Conservation (phyloP, 1,140 invertebrate species). For the Bombus balteatus region DNA sequence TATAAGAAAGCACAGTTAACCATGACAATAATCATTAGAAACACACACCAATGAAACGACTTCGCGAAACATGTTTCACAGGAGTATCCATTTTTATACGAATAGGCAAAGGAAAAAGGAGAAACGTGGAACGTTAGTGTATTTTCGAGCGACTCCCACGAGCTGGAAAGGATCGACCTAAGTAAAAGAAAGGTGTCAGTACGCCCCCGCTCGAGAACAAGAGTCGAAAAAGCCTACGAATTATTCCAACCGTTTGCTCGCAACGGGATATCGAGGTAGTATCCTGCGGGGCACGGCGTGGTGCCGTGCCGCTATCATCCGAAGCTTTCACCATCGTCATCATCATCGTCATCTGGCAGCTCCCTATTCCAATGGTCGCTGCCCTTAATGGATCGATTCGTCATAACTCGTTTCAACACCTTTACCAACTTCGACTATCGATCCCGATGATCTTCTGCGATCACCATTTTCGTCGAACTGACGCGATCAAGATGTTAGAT, state of each 20-base stretch:
- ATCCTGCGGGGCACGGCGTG: conserved; percentile 73
- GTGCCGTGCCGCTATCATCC: conserved; percentile 68
- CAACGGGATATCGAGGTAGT: conserved; percentile 72
- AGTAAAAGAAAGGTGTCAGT: conserved; percentile 6
- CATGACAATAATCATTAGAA: background rate
- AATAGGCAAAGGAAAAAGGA: background rate
- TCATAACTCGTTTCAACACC: conserved; percentile 68
- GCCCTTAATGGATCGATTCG: conserved; percentile 64
- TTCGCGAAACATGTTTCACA: background rate
- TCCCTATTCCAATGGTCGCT: conserved; percentile 58
- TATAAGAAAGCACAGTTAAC: background rate
- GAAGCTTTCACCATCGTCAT: conserved; percentile 70
- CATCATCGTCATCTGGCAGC: conserved; percentile 74
- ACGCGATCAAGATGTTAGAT: background rate
- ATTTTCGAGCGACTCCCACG: conserved; percentile 36
- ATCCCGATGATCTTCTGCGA: conserved; percentile 6
- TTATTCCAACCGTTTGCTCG: conserved; percentile 70
- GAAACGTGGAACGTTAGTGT: background rate
- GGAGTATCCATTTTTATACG: background rate
- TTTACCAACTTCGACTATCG: conserved; percentile 28
- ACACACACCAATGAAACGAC: too few relatives aligned
- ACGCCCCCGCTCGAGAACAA: conserved; percentile 20
- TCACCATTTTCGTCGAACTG: background rate
- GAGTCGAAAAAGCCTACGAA: conserved; percentile 60
- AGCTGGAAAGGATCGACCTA: background rate